A percentile compares a stretch with the other conserved stretches of the same genome.
These are phyloP conservation scores for Clarias platycephalus DNA, from an alignment of 2,797 vertebrate species.

Conservation along the genomic window DNA sequence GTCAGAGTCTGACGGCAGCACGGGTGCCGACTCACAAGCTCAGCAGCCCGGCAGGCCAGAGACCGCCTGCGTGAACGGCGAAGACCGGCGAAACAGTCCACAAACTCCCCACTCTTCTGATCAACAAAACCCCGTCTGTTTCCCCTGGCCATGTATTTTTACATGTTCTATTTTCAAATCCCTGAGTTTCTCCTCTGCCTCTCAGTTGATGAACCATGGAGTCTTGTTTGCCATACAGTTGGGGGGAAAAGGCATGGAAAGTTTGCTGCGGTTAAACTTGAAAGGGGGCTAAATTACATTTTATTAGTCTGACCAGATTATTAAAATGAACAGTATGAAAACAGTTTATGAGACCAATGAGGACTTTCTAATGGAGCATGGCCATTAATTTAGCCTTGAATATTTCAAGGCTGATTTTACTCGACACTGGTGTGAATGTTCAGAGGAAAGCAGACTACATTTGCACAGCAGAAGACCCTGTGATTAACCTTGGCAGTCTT, in stretches of 20 bases:
- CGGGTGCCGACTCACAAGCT: conserved; percentile 37
- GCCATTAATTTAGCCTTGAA: conserved; percentile 27
- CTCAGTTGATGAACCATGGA: conserved; percentile 56
- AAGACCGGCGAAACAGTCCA: conserved; percentile 66
- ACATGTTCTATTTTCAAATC: conserved; percentile 72
- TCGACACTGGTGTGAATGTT: conserved; percentile 20
- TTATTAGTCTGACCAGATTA: conserved; percentile 71
- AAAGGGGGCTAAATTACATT: conserved; percentile 70
- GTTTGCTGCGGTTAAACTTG: conserved; percentile 70
- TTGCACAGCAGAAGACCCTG: neutral
- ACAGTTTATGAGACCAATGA: conserved; percentile 55
- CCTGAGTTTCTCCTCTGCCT: conserved; percentile 54
- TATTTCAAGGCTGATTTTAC: conserved; percentile 32
- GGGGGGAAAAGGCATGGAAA: conserved; percentile 67
- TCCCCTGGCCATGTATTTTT: conserved; percentile 70
- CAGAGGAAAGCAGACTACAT: neutral
- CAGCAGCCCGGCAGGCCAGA: conserved; percentile 44
- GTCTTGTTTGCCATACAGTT: conserved; percentile 69
- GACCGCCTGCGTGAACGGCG: conserved; percentile 56
- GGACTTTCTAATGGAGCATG: conserved; percentile 36
- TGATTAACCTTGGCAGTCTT: neutral
- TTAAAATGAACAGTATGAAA: conserved; percentile 64
- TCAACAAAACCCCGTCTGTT: conserved; percentile 73
- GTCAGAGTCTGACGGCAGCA: conserved; percentile 37
- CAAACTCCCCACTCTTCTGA: conserved; percentile 68